Conservation (phyloP, 2,888 invertebrate genomes). For the Nemotelus pantherinus region DNA sequence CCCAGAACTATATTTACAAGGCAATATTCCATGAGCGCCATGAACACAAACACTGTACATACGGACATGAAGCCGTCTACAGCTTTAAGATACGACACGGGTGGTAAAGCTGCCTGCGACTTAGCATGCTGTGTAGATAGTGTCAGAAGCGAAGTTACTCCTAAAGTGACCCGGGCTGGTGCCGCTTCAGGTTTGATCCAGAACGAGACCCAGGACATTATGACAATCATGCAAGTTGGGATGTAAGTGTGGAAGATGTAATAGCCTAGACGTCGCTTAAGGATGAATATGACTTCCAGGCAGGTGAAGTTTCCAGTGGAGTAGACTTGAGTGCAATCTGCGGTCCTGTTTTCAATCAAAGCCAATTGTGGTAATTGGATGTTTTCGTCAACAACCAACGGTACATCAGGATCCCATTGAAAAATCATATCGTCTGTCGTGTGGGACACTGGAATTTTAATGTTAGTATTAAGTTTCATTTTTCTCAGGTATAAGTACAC, state of each 20-base stretch:
- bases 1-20: conserved; percentile 77
- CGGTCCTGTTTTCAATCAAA: conserved; percentile 86
- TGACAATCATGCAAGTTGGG: conserved; percentile 89
- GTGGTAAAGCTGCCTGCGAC: conserved; percentile 87
- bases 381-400: conserved; percentile 87
- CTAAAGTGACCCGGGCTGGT: conserved; percentile 88
- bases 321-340: conserved; percentile 91
- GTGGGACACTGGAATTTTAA: conserved; percentile 79
- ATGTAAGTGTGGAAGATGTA: conserved; percentile 93
- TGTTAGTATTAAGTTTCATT: conserved; percentile 10
- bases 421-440: conserved; percentile 94
- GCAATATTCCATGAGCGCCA: conserved; percentile 89
- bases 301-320: conserved; percentile 90
- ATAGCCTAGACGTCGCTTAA: conserved; percentile 84
- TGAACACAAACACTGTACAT: conserved; percentile 90
- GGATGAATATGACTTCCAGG: conserved; percentile 86
- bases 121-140: conserved; percentile 92
- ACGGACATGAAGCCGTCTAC: conserved; percentile 95
- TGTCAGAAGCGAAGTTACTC: conserved; percentile 86
- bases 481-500: conserved; percentile 6
- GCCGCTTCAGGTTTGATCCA: conserved; percentile 95
- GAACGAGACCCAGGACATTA: conserved; percentile 96
- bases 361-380: conserved; percentile 89
- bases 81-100: conserved; percentile 92
- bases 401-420: conserved; percentile 91